A percentile compares a stretch with the other conserved stretches of the same genome.
Evolutionary conservation across 2,113 vertebrate species (phyloP).

Genomic region (human (Homo sapiens)): DNA sequence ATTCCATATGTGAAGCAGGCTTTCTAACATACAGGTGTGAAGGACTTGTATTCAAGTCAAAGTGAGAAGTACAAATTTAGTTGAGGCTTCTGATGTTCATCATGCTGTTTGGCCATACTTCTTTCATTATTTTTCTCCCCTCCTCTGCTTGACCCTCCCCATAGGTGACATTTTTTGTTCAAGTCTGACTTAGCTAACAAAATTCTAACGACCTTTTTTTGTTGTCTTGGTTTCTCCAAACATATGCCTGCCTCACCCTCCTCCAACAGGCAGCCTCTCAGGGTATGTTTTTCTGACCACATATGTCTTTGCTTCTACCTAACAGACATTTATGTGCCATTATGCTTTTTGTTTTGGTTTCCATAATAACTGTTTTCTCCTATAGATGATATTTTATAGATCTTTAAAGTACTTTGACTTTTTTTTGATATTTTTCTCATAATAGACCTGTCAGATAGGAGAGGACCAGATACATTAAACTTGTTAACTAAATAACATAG

Average conservation of each 20-base stretch:
- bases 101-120: rapidly evolving
- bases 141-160: neutral
- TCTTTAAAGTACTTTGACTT: neutral
- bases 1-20: neutral
- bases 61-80: neutral
- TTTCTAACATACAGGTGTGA: neutral
- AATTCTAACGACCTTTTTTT: neutral
- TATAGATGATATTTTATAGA: neutral
- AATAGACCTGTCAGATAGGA: neutral
- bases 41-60: neutral
- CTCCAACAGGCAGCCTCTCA: neutral
- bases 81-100: neutral
- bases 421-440: neutral
- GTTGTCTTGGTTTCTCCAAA: neutral
- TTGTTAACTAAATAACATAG: neutral
- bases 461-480: neutral
- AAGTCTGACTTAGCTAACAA: neutral
- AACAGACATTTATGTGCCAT: neutral
- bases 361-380: neutral
- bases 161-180: neutral
- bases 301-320: neutral
- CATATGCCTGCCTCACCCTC: neutral
- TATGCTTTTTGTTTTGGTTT: neutral
- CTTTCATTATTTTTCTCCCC: neutral
- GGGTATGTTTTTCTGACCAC: neutral